Evolutionary conservation across 2,113 vertebrate genomes (phyloP), one percentile per base, ranked within the genome.

Genomic region (Tragelaphus strepsiceros): DNA sequence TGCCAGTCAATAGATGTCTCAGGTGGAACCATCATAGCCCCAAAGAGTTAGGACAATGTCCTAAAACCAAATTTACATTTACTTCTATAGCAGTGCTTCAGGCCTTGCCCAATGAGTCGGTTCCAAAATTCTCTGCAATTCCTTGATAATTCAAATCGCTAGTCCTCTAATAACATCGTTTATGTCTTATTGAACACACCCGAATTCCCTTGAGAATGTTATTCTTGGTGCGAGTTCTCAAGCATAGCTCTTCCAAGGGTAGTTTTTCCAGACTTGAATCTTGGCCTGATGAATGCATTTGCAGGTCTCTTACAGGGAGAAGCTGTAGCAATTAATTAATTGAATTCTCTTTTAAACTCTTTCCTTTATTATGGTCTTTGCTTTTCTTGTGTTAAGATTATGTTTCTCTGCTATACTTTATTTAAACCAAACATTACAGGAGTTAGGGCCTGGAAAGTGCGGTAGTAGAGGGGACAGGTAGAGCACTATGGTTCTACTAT

Each of bases 111-210:
- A 49, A 7, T 71, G 53, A 94, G 43, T 90, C 51, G 16, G 49
- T 35, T 49, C 92, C 82, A 88, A 35, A 80, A 28, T 96, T 91
- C 74, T 91, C 81, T 19, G n/a, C 67, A 54, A 62, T 88, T 78
- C 59, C 62, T 92, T 74, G 35, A 71, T 93, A 94, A 78, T 30
- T 88, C 87, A 90, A 78, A 88, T 84, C 17, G 64, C 53, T 90
- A 46, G 24, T 88, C 59, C 82, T 88, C 94, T 64, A 92, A 53
- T 71, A 94, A 77, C 4, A 81, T 90, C 94, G 88, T 26, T 97
- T 94, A n/a, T 39, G 71, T n/a, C 39, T 94, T 85, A 7, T 16
- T 90, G 85, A 96, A 93, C 32, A 88, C 2, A 32, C 46, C 94
- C 9, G 2, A 28, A 46, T 28, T 94, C 89, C 46, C 61, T 59